A percentile compares a stretch with the other conserved stretches of the same genome.
Evolutionary conservation across 1,140 invertebrate species (phyloP).

Genomic region (Mylabris phalerata): DNA sequence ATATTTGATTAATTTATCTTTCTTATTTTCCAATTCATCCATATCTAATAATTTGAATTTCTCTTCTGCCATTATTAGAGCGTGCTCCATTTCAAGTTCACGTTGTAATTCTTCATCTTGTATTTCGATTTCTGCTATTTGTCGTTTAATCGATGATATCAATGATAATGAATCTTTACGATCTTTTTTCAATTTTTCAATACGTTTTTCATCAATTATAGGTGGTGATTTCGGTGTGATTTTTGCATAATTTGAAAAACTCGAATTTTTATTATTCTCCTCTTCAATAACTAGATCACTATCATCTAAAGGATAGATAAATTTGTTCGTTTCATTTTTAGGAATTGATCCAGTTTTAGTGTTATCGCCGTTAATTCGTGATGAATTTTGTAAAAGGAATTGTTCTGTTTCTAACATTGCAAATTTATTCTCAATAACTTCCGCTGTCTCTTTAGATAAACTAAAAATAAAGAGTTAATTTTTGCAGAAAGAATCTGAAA

Average conservation of each 20-base stretch:
- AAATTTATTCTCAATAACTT: constrained; percentile 33
- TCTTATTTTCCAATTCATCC: constrained; percentile 63
- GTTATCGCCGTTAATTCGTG: background rate
- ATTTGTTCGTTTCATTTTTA: constrained; percentile 26
- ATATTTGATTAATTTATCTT: constrained; percentile 55
- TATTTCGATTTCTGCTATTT: constrained; percentile 70
- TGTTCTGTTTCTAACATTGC: constrained; percentile 29
- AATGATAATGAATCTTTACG: constrained; percentile 49
- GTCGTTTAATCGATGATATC: constrained; percentile 61
- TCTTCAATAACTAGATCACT: background rate
- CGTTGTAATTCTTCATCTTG: constrained; percentile 77
- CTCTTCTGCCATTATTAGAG: constrained; percentile 72
- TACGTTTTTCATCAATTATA: background rate
- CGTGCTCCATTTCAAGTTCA: constrained; percentile 79
- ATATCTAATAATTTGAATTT: constrained; percentile 68
- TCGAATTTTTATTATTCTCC: constrained; percentile 6
- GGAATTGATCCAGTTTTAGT: background rate
- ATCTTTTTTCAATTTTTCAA: constrained; percentile 50
- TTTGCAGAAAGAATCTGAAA: background rate
- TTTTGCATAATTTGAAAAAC: constrained; percentile 3
- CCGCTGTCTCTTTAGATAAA: constrained; percentile 19
- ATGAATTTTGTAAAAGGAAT: constrained; percentile 24
- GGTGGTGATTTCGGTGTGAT: constrained; percentile 4
- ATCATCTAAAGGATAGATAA: constrained; percentile 33
- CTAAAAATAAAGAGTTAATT: constrained; percentile 13